Base-by-base conservation (phyloP, 64 coral and sea anemone genomes). In the Porites lutea region DNA sequence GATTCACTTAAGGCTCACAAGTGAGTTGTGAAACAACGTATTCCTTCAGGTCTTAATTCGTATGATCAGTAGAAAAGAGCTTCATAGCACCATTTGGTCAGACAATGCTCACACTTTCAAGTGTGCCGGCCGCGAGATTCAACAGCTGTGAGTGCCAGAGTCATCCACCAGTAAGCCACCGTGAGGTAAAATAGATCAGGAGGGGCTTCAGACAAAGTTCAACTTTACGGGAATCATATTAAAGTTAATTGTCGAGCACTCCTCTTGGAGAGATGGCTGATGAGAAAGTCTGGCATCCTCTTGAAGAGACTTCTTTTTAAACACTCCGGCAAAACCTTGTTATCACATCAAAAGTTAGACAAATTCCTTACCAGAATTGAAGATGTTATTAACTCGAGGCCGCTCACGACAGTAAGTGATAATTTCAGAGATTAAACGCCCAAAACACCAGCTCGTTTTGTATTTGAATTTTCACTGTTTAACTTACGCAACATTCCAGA, bases 1-100 rank as follows among this genome's bases (percentile, higher is more conserved):
- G 20, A 53, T 74, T 22, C 94, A 96, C 57, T 53, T 96, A 45
- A 89, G 84, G 45, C 72, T 92, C 21, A 68, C 85, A 20, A 22
- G 53, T 18, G 83, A 93, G 20, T 51, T 60, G 13, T 81, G 83
- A 27, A 79, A 59, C 19, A 18, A 93, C 8, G 66, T 48, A 74
- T 78, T 82, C 53, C 71, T 79, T 64, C 59, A 65, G 79, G 79
- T 70, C 27, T 82, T 95, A 20, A 90, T 5, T 44, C 93, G 79
- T 19, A 88, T 95, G 76, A 87, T 79, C 18, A 78, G 70, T 59
- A 52, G 92, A 68, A 62, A 82, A 92, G 87, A 72, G 13, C 13
- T 89, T 8, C 77, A 74, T 58, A 27, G 21, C 66, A 87, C 66
- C 15, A 74, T 87, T 53, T 87, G 67, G 7, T 88, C 87, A 3